These are phyloP conservation scores for Umimayanthus chanpuru DNA, from an alignment of 92 coral and sea anemone genomes.

Conservation along the genomic window DNA sequence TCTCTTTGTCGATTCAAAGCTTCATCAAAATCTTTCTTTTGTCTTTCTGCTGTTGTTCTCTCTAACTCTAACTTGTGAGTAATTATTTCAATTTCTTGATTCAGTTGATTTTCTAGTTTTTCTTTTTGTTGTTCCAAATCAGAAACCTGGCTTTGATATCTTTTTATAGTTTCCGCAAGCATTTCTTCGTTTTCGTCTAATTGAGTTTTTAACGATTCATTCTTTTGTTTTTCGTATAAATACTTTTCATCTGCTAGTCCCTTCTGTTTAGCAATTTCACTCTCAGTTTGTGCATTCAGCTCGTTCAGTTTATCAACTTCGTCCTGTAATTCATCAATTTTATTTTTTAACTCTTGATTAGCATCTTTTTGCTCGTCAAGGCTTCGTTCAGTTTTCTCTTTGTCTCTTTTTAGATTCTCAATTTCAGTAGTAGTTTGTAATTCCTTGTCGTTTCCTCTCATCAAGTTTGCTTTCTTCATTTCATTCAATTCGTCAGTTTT, in stretches of 20 bases:
- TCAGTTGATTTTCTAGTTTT: constrained; percentile 58
- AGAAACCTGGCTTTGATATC: constrained; percentile 65
- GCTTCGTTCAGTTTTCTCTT: constrained; percentile 54
- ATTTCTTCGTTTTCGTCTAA: constrained; percentile 69
- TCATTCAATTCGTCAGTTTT: constrained; percentile 57
- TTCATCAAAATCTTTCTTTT: constrained; percentile 60
- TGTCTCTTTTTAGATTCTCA: constrained; percentile 61
- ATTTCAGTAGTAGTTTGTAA: constrained; percentile 40
- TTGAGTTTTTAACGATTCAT: constrained; percentile 64
- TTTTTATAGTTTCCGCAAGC: constrained; percentile 63
- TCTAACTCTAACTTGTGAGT: constrained; percentile 60
- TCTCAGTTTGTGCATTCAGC: background rate
- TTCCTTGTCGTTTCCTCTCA: constrained; percentile 52
- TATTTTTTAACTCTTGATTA: constrained; percentile 68
- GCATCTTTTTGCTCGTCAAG: constrained; percentile 54
- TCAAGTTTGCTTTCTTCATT: constrained; percentile 42
- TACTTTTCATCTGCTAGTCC: constrained; percentile 15
- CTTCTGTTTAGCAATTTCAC: constrained; percentile 15
- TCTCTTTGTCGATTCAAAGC: constrained; percentile 64
- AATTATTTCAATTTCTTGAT: constrained; percentile 60
- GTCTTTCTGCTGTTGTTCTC: constrained; percentile 52
- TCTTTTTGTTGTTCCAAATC: constrained; percentile 57
- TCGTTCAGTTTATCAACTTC: constrained; percentile 40
- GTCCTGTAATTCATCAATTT: constrained; percentile 46
- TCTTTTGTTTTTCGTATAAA: constrained; percentile 51